These are phyloP conservation scores for Bombus confusus DNA, from an alignment of 1,140 invertebrate genomes.

Conservation along the genomic window DNA sequence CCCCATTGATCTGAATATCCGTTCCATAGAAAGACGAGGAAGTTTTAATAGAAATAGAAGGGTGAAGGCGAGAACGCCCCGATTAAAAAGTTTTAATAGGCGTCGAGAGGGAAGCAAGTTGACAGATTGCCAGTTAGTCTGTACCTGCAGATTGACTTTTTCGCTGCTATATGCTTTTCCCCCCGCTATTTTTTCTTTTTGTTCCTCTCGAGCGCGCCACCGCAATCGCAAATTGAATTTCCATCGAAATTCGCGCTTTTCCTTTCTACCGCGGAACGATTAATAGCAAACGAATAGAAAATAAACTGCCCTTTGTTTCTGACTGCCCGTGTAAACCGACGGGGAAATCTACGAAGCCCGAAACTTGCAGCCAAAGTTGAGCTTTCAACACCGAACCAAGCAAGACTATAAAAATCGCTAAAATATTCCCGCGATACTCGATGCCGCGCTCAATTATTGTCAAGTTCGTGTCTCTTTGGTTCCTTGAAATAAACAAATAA, in stretches of 20 bases:
- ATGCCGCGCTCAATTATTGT: no score
- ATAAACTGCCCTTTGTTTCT: background rate
- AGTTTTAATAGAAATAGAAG: slow-evolving; percentile 33
- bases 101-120: background rate
- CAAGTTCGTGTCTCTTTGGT: fast-evolving
- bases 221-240: background rate
- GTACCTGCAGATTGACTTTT: background rate
- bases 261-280: background rate
- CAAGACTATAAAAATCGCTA: no score
- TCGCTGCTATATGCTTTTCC: no score
- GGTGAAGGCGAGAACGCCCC: background rate
- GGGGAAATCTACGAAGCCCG: background rate
- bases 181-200: background rate
- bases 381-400: no score
- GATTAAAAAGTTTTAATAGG: slow-evolving; percentile 36
- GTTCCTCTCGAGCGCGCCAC: background rate
- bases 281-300: background rate
- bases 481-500: background rate
- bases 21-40: background rate
- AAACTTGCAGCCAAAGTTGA: no score
- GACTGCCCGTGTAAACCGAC: background rate
- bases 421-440: no score
- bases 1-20: slow-evolving; percentile 18
- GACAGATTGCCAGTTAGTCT: background rate
- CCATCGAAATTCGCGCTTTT: background rate